phyloP scores from a whole-genome alignment of 2,888 invertebrate genomes.

The Cheiracanthium punctorium region DNA sequence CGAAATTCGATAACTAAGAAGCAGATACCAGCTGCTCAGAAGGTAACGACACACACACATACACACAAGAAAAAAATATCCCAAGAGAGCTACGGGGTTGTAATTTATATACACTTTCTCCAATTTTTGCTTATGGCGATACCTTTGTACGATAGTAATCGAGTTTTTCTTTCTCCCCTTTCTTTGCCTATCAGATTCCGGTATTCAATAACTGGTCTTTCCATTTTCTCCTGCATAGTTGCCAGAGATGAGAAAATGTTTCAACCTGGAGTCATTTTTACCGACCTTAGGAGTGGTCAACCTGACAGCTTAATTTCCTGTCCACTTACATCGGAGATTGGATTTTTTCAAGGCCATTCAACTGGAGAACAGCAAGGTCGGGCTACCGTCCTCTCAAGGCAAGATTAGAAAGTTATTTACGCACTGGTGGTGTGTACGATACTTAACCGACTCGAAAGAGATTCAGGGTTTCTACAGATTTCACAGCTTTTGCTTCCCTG shows the following conservation, averaged over 20 bases:
- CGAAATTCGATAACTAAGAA: background rate
- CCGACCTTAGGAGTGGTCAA: constrained; percentile 59
- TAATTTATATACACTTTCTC: background rate
- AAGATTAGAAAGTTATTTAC: too few species aligned
- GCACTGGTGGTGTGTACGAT: too few species aligned
- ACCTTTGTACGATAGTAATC: background rate
- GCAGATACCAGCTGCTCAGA: background rate
- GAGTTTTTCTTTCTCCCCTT: background rate
- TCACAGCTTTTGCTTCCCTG: too few species aligned
- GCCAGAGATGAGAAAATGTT: background rate
- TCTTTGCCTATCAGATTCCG: background rate
- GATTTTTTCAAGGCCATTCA: constrained; percentile 26
- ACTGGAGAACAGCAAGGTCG: constrained; percentile 4
- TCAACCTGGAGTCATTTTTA: constrained; percentile 40
- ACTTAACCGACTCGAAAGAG: too few species aligned
- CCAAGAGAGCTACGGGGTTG: too few species aligned
- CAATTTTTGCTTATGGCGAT: background rate
- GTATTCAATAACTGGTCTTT: constrained; percentile 9
- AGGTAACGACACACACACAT: too few species aligned
- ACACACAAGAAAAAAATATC: too few species aligned
- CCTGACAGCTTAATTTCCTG: constrained; percentile 61
- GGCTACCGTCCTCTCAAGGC: background rate
- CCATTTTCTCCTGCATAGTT: background rate
- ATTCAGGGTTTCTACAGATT: too few species aligned
- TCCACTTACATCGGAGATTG: constrained; percentile 49